Evolutionary conservation across 1,140 invertebrate species (phyloP).

Genomic region (Lucilia cuprina): DNA sequence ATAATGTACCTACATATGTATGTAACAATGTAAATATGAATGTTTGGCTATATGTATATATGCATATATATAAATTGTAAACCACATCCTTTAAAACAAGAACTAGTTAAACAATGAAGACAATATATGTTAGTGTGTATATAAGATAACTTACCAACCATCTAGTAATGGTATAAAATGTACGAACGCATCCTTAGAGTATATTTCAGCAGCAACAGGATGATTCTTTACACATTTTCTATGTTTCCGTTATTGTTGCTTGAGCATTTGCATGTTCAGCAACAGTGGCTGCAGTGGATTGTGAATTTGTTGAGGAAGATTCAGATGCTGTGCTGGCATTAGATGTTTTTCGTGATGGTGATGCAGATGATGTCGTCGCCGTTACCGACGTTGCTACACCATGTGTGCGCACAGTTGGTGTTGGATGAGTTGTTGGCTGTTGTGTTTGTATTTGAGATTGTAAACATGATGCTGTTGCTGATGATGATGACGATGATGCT

Average conservation of each 20-base stretch:
- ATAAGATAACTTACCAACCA: too few relatives aligned
- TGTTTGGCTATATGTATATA: too few relatives aligned
- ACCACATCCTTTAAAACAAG: not conserved
- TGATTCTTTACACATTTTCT: slow-evolving; percentile 51
- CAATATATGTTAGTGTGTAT: too few relatives aligned
- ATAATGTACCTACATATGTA: too few relatives aligned
- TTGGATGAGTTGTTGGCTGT: slow-evolving; percentile 4
- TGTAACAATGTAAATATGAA: too few relatives aligned
- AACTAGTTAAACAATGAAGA: not conserved
- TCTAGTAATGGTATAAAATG: not conserved
- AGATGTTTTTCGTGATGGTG: not conserved
- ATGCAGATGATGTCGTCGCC: too few relatives aligned
- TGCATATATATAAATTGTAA: not conserved
- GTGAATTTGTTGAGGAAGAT: not conserved
- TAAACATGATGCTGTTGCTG: slow-evolving; percentile 8
- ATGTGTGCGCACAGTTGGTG: slow-evolving; percentile 27
- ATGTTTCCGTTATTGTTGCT: slow-evolving; percentile 48
- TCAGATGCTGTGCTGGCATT: slow-evolving; percentile 9
- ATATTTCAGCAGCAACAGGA: slow-evolving; percentile 58
- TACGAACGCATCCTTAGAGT: slow-evolving; percentile 44
- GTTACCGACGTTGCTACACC: too few relatives aligned
- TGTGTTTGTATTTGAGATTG: slow-evolving; percentile 22
- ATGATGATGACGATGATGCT: slow-evolving; percentile 12
- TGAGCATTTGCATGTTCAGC: slow-evolving; percentile 38
- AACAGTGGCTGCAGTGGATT: slow-evolving; percentile 6